Percentiles rank a stretch among this genome's conserved stretches.
These are phyloP conservation scores for Cacatua alba DNA, from an alignment of 2,113 vertebrate species.

Conservation along the genomic window DNA sequence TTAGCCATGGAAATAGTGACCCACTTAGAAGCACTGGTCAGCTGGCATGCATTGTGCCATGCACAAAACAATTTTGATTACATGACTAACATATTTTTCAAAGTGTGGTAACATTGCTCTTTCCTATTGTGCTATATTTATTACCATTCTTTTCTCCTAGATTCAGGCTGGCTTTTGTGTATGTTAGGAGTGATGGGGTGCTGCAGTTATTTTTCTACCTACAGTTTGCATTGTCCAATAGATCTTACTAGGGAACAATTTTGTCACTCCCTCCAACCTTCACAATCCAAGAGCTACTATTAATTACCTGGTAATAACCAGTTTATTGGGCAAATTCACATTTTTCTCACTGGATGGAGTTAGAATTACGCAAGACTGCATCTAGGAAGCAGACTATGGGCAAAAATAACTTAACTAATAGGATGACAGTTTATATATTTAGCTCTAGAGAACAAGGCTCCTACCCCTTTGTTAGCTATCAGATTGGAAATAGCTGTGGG, in stretches of 20 bases:
- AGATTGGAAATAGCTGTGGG: background rate
- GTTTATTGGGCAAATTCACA: background rate
- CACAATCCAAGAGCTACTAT: background rate
- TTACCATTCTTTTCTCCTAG: background rate
- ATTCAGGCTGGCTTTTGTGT: conserved; percentile 8
- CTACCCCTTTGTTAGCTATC: background rate
- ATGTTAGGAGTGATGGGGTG: background rate
- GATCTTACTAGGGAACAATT: background rate
- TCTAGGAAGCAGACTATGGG: background rate
- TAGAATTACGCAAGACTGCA: background rate
- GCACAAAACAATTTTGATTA: background rate
- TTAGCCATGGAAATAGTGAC: background rate
- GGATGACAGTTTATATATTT: background rate
- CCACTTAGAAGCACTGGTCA: background rate
- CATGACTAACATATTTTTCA: conserved; percentile 22
- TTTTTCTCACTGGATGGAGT: background rate
- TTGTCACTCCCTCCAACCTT: background rate
- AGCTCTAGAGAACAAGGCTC: background rate
- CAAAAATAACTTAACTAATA: background rate
- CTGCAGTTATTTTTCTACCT: background rate
- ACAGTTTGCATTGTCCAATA: background rate
- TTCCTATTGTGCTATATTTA: conserved; percentile 15
- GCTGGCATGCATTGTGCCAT: background rate
- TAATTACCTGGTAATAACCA: background rate
- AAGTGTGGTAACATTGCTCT: background rate